Percentiles rank a stretch among this genome's conserved stretches.
These are phyloP conservation scores for Stomatorhinus walkeri DNA, from an alignment of 2,797 vertebrate species.

Conservation along the genomic window DNA sequence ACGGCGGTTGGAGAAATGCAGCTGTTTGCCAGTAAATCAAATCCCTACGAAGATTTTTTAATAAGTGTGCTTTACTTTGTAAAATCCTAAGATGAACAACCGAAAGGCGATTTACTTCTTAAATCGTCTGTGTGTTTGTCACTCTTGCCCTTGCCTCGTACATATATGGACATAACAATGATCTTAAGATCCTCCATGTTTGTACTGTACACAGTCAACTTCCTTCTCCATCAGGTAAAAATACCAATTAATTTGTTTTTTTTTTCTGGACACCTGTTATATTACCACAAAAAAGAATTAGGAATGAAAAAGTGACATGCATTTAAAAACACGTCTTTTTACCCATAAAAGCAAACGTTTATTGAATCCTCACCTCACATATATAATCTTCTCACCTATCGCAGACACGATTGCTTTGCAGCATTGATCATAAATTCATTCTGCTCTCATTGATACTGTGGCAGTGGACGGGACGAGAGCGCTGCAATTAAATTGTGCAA, in stretches of 20 bases:
- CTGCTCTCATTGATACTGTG: background rate
- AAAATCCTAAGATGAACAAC: background rate
- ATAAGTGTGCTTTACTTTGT: background rate
- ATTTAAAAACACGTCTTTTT: background rate
- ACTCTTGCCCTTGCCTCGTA: background rate
- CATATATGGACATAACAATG: background rate
- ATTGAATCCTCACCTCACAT: background rate
- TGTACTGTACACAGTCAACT: background rate
- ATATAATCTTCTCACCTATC: background rate
- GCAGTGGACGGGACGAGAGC: conserved; percentile 19
- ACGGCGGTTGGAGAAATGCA: background rate
- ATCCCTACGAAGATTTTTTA: background rate
- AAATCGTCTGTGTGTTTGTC: background rate
- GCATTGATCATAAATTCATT: conserved; percentile 3
- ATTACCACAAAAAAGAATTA: background rate
- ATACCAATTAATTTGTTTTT: background rate
- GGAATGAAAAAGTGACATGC: background rate
- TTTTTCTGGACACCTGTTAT: background rate
- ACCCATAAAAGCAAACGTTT: background rate
- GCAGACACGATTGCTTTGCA: background rate
- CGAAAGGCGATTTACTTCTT: background rate
- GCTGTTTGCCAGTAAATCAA: background rate
- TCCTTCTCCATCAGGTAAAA: conserved; percentile 8
- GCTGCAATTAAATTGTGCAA: conserved; percentile 17
- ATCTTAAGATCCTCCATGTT: background rate